phyloP scores from a whole-genome alignment of 1,140 invertebrate species.

The Apocrypta bakeri region DNA sequence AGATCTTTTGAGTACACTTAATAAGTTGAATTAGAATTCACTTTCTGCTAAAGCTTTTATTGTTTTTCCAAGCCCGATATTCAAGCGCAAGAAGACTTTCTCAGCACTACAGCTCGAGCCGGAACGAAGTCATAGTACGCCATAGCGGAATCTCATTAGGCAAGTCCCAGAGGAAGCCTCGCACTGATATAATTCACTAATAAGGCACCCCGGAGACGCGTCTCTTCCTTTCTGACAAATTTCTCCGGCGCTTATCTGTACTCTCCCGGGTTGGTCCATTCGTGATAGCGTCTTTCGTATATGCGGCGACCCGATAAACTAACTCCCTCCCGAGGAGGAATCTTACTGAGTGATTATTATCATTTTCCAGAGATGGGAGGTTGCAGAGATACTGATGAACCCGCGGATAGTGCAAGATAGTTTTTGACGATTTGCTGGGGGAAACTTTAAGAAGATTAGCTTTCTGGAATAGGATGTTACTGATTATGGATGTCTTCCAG shows the following conservation, averaged over 20 bases:
- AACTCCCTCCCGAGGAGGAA: background rate
- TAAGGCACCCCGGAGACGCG: constrained; percentile 53
- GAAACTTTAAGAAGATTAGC: background rate
- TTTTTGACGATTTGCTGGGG: background rate
- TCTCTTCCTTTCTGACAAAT: constrained; percentile 33
- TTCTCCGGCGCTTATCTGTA: constrained; percentile 37
- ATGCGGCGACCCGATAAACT: constrained; percentile 29
- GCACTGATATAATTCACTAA: constrained; percentile 56
- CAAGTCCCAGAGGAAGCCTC: constrained; percentile 44
- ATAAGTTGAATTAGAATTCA: too few species aligned
- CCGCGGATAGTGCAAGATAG: background rate
- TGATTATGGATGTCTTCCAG: too few species aligned
- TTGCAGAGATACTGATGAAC: background rate
- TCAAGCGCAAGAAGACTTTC: too few species aligned
- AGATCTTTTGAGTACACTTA: too few species aligned
- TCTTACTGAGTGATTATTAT: constrained; percentile 30
- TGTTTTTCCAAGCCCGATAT: background rate
- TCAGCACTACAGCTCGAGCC: background rate
- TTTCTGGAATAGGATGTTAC: background rate
- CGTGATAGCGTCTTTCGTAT: constrained; percentile 20
- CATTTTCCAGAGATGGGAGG: background rate
- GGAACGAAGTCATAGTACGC: background rate
- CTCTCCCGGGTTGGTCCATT: constrained; percentile 29
- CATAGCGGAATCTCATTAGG: constrained; percentile 52
- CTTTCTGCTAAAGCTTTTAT: background rate